phyloP scores from a whole-genome alignment of 2,888 invertebrate species.

The Ophion slaviceki region DNA sequence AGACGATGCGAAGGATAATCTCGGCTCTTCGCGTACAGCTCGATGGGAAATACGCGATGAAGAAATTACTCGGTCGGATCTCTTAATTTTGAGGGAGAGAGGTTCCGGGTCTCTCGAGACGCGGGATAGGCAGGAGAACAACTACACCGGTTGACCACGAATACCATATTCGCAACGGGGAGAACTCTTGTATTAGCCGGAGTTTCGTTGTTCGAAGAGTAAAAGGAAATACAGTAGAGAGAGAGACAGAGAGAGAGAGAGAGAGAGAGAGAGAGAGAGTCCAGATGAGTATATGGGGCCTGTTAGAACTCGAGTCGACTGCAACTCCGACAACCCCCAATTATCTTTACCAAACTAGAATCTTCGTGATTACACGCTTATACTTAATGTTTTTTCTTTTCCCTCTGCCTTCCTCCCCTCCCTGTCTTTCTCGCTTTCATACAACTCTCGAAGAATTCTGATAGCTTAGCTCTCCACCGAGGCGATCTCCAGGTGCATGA shows the following conservation, averaged over 20 bases:
- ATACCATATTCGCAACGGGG: constrained; percentile 42
- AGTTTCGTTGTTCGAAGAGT: constrained; percentile 46
- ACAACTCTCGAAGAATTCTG: constrained; percentile 28
- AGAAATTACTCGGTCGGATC: constrained; percentile 81
- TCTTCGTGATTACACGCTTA: constrained; percentile 79
- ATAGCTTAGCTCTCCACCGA: constrained; percentile 44
- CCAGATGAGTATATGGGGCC: constrained; percentile 42
- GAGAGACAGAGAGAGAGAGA: constrained; percentile 38
- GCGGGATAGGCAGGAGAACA: constrained; percentile 23
- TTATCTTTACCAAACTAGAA: constrained; percentile 82
- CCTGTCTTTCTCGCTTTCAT: constrained; percentile 19
- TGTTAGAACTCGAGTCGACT: constrained; percentile 60
- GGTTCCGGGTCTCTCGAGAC: constrained; percentile 23
- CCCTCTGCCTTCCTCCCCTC: constrained; percentile 44
- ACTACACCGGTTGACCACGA: constrained; percentile 44
- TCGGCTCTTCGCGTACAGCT: constrained; percentile 35
- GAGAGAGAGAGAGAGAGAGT: constrained; percentile 15
- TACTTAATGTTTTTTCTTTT: constrained; percentile 48
- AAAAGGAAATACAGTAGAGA: constrained; percentile 31
- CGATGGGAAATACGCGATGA: constrained; percentile 75
- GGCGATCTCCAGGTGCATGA: constrained; percentile 74
- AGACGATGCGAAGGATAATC: constrained; percentile 5
- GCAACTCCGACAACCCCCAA: constrained; percentile 78
- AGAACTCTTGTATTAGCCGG: constrained; percentile 41
- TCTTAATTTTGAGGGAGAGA: constrained; percentile 80